phyloP scores from a whole-genome alignment of 2,888 invertebrate species.

The Lingula anatina region DNA sequence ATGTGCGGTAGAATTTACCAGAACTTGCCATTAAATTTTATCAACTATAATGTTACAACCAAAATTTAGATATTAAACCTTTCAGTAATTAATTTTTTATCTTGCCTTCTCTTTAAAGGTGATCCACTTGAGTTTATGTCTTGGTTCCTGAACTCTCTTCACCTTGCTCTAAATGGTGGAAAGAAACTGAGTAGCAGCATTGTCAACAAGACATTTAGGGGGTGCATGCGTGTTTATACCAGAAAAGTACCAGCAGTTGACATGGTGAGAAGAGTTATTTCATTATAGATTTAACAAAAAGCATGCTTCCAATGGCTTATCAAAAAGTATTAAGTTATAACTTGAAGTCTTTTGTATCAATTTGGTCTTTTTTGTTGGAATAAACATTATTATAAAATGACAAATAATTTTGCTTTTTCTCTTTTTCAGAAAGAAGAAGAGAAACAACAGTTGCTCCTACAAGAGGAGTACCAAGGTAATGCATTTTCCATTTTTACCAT shows the following conservation, averaged over 20 bases:
- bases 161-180: slow-evolving; percentile 82
- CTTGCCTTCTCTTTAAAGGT: too few relatives aligned
- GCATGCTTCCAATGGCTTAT: too few relatives aligned
- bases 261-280: slow-evolving; percentile 43
- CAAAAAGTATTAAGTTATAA: too few relatives aligned
- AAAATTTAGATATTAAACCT: too few relatives aligned
- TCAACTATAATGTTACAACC: too few relatives aligned
- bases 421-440: slow-evolving; percentile 72
- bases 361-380: slow-evolving; percentile 1
- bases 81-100: too few relatives aligned
- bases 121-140: slow-evolving; percentile 97
- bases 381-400: not conserved
- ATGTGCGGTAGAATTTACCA: too few relatives aligned
- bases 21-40: too few relatives aligned
- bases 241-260: slow-evolving; percentile 90
- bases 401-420: not conserved
- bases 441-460: slow-evolving; percentile 69
- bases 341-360: not conserved
- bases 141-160: slow-evolving; percentile 96
- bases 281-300: too few relatives aligned
- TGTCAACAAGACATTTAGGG: slow-evolving; percentile 87
- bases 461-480: slow-evolving; percentile 74
- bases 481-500: too few relatives aligned
- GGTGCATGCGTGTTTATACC: slow-evolving; percentile 55
- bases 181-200: slow-evolving; percentile 79